Evolutionary conservation across 2,888 invertebrate species (phyloP).

Genomic region (Calameuta pallipes): DNA sequence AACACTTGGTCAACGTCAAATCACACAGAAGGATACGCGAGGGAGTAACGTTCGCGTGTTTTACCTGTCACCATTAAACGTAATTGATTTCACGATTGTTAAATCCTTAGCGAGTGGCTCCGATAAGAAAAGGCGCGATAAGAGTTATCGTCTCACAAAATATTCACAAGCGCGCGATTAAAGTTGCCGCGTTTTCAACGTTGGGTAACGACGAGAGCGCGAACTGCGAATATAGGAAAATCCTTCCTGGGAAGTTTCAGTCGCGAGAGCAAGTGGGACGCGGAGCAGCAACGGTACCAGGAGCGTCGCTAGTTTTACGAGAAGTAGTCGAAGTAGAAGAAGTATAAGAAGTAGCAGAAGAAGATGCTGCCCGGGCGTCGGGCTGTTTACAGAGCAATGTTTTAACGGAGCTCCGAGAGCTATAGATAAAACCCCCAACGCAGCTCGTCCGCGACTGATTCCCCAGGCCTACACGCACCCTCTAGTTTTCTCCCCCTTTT

Average conservation of each 20-base stretch:
- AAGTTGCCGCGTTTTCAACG: neutral
- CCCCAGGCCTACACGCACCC: conserved; percentile 65
- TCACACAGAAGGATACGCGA: neutral
- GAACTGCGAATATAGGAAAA: neutral
- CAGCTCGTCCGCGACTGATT: conserved; percentile 66
- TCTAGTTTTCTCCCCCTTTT: conserved; percentile 61
- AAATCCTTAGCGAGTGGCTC: neutral
- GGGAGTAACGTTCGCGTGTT: neutral
- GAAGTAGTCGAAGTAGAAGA: neutral
- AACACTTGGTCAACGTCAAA: neutral
- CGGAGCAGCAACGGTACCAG: neutral
- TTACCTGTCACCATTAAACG: neutral
- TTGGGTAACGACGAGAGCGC: neutral
- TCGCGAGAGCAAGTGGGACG: neutral
- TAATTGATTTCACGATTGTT: neutral
- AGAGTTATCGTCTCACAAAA: neutral
- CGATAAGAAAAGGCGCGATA: neutral
- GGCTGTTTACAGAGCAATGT: conserved; percentile 21
- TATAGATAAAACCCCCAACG: conserved; percentile 64
- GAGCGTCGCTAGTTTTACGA: neutral
- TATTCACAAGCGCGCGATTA: neutral
- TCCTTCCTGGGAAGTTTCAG: neutral
- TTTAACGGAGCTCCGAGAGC: conserved; percentile 44
- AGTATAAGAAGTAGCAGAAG: neutral
- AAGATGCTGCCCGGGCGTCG: neutral